Percentiles rank a stretch among this genome's conserved stretches.
Evolutionary conservation across 2,888 invertebrate species (phyloP).

Genomic region (Heliconius ismenius): DNA sequence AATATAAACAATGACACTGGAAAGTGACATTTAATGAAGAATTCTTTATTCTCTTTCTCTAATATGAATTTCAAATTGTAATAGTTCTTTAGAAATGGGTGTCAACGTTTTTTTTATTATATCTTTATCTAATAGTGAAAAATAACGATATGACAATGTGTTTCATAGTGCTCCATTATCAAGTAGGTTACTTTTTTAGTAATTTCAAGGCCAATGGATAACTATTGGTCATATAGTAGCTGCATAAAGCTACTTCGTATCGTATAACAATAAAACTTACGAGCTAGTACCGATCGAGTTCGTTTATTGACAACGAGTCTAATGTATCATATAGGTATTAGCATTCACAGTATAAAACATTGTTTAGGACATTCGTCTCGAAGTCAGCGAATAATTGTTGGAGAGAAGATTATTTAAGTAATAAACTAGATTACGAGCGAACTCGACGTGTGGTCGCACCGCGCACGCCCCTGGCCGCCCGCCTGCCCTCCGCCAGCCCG

Average conservation of each 20-base stretch:
- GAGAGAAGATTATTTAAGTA: conserved; percentile 68
- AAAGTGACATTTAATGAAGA: background rate
- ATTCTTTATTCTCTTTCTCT: background rate
- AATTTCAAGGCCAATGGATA: conserved; percentile 60
- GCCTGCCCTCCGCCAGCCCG: conserved; percentile 63
- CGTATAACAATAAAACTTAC: conserved; percentile 64
- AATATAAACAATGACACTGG: background rate
- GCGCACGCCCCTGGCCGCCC: conserved; percentile 73
- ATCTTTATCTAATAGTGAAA: conserved; percentile 3
- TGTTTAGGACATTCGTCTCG: conserved; percentile 58
- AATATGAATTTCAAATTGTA: background rate
- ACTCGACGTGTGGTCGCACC: conserved; percentile 70
- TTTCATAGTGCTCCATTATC: conserved; percentile 2
- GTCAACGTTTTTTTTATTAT: background rate
- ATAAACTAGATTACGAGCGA: conserved; percentile 70
- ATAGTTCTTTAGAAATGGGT: background rate
- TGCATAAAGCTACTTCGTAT: conserved; percentile 44
- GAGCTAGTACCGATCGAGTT: conserved; percentile 54
- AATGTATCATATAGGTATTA: conserved; percentile 44
- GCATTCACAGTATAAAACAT: conserved; percentile 50
- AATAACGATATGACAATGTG: background rate
- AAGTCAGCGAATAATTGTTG: conserved; percentile 62
- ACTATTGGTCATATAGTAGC: conserved; percentile 52
- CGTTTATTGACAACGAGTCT: conserved; percentile 58
- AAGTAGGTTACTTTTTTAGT: conserved; percentile 57